These are phyloP conservation scores for Rousettus madagascariensis DNA, from an alignment of 2,797 vertebrate species.

Conservation along the genomic window DNA sequence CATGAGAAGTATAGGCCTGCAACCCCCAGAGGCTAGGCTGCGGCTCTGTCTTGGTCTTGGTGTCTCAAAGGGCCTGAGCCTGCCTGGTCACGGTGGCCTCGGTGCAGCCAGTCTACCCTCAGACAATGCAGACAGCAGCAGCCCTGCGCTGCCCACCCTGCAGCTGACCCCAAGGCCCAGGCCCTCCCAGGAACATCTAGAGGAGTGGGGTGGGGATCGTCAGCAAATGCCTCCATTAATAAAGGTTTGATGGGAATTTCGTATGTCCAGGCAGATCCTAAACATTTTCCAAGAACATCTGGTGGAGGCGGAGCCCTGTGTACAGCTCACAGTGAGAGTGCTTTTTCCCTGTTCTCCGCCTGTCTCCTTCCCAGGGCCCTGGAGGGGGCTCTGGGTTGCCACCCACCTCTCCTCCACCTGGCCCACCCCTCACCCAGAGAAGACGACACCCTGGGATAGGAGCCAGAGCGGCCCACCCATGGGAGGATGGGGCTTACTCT, in stretches of 20 bases:
- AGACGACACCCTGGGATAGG: background rate
- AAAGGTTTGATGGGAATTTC: slow-evolving; percentile 76
- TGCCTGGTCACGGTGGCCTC: background rate
- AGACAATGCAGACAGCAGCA: background rate
- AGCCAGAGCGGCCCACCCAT: background rate
- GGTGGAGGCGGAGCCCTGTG: slow-evolving; percentile 66
- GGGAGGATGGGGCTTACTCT: background rate
- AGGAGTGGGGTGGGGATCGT: background rate
- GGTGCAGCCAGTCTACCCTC: background rate
- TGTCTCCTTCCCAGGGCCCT: slow-evolving; percentile 26
- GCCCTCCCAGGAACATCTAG: slow-evolving; percentile 4
- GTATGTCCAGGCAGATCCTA: slow-evolving; percentile 63
- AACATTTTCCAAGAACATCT: slow-evolving; percentile 76
- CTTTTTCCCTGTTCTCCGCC: slow-evolving; percentile 78
- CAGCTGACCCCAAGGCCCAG: background rate
- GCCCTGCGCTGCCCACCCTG: background rate
- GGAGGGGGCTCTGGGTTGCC: background rate
- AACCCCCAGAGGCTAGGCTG: fast-evolving
- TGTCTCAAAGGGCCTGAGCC: background rate
- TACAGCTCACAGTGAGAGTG: slow-evolving; percentile 73
- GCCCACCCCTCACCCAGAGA: background rate
- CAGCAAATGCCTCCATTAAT: slow-evolving; percentile 68
- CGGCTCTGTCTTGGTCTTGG: background rate
- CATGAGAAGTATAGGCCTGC: background rate
- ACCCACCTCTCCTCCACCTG: background rate